Percentiles rank a stretch among this genome's conserved stretches.
Conservation (phyloP, 1,140 invertebrate genomes). For the Wiebesia pumilae region DNA sequence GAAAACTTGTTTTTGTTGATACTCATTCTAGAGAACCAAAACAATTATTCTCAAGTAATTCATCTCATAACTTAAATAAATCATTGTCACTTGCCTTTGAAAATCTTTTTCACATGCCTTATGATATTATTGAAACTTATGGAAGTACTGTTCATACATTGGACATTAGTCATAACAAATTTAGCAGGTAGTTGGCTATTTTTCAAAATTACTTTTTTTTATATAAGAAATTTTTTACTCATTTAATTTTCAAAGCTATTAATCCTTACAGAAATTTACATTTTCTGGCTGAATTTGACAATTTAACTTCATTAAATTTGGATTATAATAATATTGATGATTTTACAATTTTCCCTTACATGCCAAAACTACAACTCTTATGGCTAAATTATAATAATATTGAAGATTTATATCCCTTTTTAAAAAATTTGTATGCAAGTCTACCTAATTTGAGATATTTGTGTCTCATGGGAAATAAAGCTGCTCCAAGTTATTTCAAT, state of each 20-base stretch:
- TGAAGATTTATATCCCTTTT: constrained; percentile 81
- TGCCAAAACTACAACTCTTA: constrained; percentile 81
- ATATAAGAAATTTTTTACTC: constrained; percentile 25
- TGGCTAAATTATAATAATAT: constrained; percentile 89
- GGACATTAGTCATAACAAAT: constrained; percentile 84
- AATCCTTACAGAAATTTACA: constrained; percentile 79
- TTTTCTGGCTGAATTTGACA: constrained; percentile 81
- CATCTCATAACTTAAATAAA: constrained; percentile 56
- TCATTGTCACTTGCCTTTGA: constrained; percentile 69
- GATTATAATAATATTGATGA: constrained; percentile 84
- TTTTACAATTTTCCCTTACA: constrained; percentile 79
- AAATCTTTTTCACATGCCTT: constrained; percentile 69
- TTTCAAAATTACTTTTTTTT: constrained; percentile 27
- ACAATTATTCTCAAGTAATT: constrained; percentile 51
- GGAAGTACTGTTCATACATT: constrained; percentile 73
- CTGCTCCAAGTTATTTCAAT: constrained; percentile 84
- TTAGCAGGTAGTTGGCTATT: constrained; percentile 75
- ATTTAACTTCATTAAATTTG: constrained; percentile 82
- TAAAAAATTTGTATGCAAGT: constrained; percentile 79
- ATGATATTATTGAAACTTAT: constrained; percentile 68
- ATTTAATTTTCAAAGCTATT: constrained; percentile 34
- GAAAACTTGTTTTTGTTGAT: constrained; percentile 71
- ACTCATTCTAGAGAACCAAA: constrained; percentile 63
- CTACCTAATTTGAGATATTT: constrained; percentile 82
- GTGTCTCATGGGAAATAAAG: constrained; percentile 86